Conservation (phyloP, 1,140 invertebrate genomes). For the Pentalonia nigronervosa region DNA sequence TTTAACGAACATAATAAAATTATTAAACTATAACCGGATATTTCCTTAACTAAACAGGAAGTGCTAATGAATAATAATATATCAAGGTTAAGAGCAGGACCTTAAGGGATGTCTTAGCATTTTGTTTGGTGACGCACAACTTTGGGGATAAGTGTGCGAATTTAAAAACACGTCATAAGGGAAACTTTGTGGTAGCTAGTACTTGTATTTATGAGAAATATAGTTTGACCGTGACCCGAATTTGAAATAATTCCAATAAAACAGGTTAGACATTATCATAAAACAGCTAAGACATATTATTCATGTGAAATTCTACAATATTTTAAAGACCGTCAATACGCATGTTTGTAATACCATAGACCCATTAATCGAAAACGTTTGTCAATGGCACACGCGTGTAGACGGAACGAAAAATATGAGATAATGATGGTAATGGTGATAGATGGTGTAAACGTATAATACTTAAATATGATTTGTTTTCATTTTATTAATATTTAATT, state of each 20-base stretch:
- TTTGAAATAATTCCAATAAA: constrained; percentile 29
- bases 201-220: neutral
- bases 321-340: neutral
- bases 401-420: neutral
- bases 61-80: neutral
- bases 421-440: neutral
- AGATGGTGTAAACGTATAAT: neutral
- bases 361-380: neutral
- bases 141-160: neutral
- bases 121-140: neutral
- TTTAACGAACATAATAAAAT: constrained; percentile 18
- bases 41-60: constrained; percentile 42
- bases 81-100: neutral
- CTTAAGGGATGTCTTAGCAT: constrained; percentile 12
- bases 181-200: neutral
- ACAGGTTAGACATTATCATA: constrained; percentile 45
- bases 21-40: constrained; percentile 6
- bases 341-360: neutral
- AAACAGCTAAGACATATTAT: neutral
- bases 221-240: constrained; percentile 44
- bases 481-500: neutral
- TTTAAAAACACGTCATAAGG: neutral
- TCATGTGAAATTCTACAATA: neutral
- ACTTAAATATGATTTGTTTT: neutral
- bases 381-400: neutral